Conservation (phyloP, 2,888 invertebrate species). For the Dilophus febrilis region DNA sequence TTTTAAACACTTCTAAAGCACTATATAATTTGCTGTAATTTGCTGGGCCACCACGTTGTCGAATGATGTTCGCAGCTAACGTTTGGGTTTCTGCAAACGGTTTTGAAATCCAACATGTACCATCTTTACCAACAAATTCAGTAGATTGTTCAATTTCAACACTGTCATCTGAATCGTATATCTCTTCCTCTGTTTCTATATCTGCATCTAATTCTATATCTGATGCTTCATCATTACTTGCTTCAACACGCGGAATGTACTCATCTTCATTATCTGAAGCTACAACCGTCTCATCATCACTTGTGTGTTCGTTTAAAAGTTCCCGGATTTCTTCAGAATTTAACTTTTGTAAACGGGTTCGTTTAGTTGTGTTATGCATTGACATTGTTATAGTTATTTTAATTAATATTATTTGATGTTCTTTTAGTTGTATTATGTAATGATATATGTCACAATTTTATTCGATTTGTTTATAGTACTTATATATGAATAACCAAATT, state of each 20-base stretch:
- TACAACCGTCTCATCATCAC: neutral
- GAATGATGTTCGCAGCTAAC: neutral
- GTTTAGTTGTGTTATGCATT: no score
- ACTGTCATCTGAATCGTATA: neutral
- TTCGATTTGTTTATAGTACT: no score
- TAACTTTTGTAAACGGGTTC: neutral
- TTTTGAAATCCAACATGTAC: neutral
- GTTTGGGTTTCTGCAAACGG: neutral
- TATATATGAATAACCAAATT: no score
- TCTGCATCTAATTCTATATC: neutral
- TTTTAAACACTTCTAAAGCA: neutral
- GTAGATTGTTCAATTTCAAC: neutral
- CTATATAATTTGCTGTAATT: neutral
- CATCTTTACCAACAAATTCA: neutral
- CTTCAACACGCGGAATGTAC: neutral
- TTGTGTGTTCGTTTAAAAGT: neutral
- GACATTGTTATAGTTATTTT: no score
- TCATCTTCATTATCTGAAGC: neutral
- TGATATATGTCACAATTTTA: no score
- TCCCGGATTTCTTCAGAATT: neutral
- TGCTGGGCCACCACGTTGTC: neutral
- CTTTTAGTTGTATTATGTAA: no score
- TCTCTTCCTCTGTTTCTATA: neutral
- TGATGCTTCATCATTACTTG: neutral
- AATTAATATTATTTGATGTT: no score